Conservation (phyloP, 2,888 invertebrate genomes). For the Melitaea athalia region DNA sequence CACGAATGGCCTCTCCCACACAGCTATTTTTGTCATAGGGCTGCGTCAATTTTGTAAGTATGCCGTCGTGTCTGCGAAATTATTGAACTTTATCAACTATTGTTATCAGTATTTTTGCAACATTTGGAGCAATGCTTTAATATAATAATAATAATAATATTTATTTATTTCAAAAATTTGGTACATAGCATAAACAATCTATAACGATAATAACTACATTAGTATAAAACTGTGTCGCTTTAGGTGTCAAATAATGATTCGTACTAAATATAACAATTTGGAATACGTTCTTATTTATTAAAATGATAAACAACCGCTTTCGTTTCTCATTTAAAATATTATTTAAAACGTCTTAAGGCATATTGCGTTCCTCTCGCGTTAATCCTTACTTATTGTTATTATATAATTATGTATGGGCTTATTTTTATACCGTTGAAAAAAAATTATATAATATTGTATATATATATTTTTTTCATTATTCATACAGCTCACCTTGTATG, state of each 20-base stretch:
- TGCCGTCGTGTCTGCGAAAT: neutral
- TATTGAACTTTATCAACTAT: neutral
- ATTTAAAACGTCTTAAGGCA: too few species aligned
- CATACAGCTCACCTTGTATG: neutral
- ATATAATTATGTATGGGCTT: neutral
- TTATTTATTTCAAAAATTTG: too few species aligned
- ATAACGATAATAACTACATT: too few species aligned
- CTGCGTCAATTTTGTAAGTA: slow-evolving; percentile 26
- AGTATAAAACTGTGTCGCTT: too few species aligned
- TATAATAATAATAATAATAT: too few species aligned
- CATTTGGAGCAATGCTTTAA: neutral
- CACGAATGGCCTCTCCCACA: slow-evolving; percentile 77
- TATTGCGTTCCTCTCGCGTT: too few species aligned
- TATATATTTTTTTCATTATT: neutral
- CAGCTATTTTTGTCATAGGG: slow-evolving; percentile 56
- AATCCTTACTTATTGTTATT: neutral
- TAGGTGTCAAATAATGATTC: neutral
- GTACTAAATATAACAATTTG: neutral
- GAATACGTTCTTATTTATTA: neutral
- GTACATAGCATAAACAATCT: too few species aligned
- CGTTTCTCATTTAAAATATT: too few species aligned
- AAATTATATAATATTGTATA: neutral
- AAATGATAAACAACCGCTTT: neutral
- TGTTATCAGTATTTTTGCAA: neutral
- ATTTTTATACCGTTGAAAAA: neutral